Percentiles rank a stretch among this genome's conserved stretches.
Conservation (phyloP, 2,113 vertebrate genomes). For the Vidua chalybeata region DNA sequence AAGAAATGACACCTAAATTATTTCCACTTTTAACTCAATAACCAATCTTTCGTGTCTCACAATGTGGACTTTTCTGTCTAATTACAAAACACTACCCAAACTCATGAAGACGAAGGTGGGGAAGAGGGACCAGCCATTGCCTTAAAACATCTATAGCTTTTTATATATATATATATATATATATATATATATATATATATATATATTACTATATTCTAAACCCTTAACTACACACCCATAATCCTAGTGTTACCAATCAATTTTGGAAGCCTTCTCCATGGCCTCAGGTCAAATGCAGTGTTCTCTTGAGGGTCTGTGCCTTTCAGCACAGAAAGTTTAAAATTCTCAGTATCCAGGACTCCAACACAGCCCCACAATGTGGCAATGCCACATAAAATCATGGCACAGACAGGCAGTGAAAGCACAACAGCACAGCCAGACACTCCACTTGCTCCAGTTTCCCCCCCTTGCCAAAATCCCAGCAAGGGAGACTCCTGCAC, state of each 20-base stretch:
- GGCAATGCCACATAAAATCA: neutral
- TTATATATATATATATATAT: too few species aligned
- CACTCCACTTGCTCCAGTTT: neutral
- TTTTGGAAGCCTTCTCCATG: neutral
- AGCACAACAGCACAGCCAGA: neutral
- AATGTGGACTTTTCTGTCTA: neutral
- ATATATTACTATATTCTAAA: neutral
- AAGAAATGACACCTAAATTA: neutral
- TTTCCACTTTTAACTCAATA: neutral
- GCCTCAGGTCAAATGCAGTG: neutral
- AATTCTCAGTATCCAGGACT: neutral
- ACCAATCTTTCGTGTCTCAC: neutral
- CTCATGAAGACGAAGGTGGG: neutral
- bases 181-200: too few species aligned
- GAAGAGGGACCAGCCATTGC: neutral
- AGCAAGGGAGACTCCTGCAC: neutral
- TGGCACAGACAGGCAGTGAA: rapidly evolving
- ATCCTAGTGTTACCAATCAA: neutral
- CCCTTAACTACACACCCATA: neutral
- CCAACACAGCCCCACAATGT: neutral
- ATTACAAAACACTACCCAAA: neutral
- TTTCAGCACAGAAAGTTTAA: neutral
- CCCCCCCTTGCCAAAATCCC: too few species aligned
- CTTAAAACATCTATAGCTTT: neutral
- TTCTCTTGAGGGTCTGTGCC: neutral